phyloP scores from a whole-genome alignment of 2,113 vertebrate genomes.

The Serilophus lunatus region DNA sequence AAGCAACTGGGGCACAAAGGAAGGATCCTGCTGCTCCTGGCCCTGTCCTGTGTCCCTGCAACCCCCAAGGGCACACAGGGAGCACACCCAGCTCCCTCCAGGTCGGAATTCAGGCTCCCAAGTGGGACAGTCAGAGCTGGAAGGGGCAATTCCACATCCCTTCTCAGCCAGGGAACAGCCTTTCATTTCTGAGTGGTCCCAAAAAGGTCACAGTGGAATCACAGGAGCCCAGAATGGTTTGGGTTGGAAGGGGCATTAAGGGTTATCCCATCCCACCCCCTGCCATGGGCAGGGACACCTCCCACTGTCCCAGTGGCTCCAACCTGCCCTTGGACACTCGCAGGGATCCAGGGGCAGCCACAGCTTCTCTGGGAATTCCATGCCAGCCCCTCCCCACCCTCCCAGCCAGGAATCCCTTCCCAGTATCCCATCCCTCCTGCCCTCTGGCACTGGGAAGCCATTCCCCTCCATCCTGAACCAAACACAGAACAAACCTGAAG shows the following conservation, averaged over 20 bases:
- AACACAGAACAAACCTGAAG: background rate
- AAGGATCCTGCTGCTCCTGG: background rate
- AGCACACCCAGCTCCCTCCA: fast-evolving
- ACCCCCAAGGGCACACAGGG: background rate
- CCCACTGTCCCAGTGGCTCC: fast-evolving
- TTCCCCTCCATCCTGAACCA: background rate
- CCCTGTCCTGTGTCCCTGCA: background rate
- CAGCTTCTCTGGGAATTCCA: background rate
- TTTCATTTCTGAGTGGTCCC: too few relatives aligned
- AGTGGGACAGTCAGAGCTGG: fast-evolving
- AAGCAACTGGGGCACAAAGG: fast-evolving
- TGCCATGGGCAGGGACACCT: background rate
- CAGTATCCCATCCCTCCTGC: background rate
- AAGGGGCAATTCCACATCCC: background rate
- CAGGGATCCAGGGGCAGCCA: background rate
- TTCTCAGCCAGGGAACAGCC: background rate
- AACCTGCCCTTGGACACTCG: background rate
- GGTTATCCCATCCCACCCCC: too few relatives aligned
- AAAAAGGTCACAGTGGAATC: too few relatives aligned
- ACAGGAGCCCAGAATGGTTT: too few relatives aligned
- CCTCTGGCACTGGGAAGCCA: background rate
- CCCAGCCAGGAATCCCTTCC: background rate
- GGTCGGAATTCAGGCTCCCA: background rate
- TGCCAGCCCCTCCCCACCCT: background rate
- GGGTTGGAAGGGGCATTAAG: too few relatives aligned